Evolutionary conservation across 2,113 vertebrate species (phyloP).

Genomic region (Sebastes fasciatus): DNA sequence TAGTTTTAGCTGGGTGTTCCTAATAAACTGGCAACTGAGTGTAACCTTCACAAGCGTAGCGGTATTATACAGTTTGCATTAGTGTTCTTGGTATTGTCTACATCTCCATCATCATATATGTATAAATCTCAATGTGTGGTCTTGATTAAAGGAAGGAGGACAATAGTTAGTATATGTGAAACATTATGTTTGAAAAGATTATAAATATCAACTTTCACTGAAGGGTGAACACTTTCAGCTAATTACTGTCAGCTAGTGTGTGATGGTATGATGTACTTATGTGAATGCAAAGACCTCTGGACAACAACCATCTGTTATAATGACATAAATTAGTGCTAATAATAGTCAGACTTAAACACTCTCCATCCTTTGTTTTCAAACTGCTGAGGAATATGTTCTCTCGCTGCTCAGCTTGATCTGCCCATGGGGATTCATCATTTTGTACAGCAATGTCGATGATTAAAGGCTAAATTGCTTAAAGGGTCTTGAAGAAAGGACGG

Average conservation of each 20-base stretch:
- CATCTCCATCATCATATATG: neutral
- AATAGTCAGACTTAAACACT: constrained; percentile 31
- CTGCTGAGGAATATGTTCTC: constrained; percentile 40
- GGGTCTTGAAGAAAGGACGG: constrained; percentile 35
- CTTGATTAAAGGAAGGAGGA: neutral
- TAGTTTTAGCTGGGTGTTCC: too few species aligned
- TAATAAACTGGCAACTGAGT: neutral
- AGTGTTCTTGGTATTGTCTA: neutral
- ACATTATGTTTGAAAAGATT: neutral
- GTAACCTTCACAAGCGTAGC: neutral
- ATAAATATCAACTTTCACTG: neutral
- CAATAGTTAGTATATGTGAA: neutral
- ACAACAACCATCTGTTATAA: constrained; percentile 42
- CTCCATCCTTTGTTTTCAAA: constrained; percentile 36
- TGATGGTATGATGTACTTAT: constrained; percentile 17
- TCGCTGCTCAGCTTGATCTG: constrained; percentile 36
- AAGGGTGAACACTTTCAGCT: neutral
- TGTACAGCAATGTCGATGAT: constrained; percentile 55
- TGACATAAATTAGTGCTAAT: constrained; percentile 49
- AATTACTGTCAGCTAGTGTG: constrained; percentile 8
- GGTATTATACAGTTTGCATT: neutral
- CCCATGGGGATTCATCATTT: constrained; percentile 56
- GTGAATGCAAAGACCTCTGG: constrained; percentile 10
- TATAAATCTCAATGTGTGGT: neutral
- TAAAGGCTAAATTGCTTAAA: constrained; percentile 56